Conservation (phyloP, 2,113 vertebrate species). For the Apodemus speciosus region DNA sequence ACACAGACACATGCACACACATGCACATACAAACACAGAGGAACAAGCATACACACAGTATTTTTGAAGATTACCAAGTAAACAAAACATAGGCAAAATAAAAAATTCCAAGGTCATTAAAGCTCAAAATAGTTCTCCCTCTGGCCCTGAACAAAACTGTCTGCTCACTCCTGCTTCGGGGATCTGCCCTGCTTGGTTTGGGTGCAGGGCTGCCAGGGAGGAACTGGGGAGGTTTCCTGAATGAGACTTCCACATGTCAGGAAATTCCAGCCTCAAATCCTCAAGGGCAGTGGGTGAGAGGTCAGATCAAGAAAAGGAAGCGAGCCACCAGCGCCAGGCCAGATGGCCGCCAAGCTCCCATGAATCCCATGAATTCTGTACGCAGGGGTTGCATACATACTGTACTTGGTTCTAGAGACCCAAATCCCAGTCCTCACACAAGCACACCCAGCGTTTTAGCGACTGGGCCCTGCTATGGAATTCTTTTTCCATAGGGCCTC, state of each 20-base stretch:
- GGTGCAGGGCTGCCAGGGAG: background rate
- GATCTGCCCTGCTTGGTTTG: background rate
- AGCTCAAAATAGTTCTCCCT: background rate
- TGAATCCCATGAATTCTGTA: background rate
- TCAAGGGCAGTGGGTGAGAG: background rate
- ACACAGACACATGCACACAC: background rate
- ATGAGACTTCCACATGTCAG: background rate
- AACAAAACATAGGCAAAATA: background rate
- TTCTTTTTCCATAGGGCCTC: background rate
- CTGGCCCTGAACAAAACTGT: background rate
- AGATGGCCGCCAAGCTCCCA: background rate
- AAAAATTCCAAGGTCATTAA: background rate
- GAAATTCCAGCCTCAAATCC: background rate
- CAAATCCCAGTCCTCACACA: background rate
- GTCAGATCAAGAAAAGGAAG: background rate
- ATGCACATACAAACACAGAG: background rate
- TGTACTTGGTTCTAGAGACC: background rate
- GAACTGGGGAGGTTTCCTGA: background rate
- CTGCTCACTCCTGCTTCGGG: too few relatives aligned
- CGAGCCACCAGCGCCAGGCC: background rate
- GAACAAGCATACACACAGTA: background rate
- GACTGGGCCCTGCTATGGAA: background rate
- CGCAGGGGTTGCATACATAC: background rate
- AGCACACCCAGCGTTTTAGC: background rate
- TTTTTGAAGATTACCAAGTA: background rate